These are phyloP conservation scores for Entelurus aequoreus DNA, from an alignment of 2,113 vertebrate species.

Conservation along the genomic window DNA sequence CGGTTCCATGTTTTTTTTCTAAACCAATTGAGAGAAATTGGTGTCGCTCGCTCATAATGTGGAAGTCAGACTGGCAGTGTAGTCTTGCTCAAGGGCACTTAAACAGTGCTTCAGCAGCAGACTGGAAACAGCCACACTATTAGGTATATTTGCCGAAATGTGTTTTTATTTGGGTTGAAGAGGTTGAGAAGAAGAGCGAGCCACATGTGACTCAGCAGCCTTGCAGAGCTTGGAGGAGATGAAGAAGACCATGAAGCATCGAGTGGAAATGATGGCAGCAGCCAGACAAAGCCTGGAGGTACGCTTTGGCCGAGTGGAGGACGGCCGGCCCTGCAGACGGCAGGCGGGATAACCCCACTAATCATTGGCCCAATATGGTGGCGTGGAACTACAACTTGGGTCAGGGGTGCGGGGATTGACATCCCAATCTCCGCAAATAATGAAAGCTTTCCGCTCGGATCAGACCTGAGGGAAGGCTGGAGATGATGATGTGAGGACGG, in stretches of 20 bases:
- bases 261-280: constrained; percentile 13
- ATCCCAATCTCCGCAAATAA: constrained; percentile 73
- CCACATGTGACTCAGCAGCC: constrained; percentile 35
- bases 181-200: constrained; percentile 9
- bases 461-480: constrained; percentile 38
- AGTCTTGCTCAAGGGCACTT: too few relatives aligned
- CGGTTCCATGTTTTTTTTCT: too few relatives aligned
- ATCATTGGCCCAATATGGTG: constrained; percentile 69
- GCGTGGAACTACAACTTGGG: constrained; percentile 58
- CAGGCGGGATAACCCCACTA: constrained; percentile 59
- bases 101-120: too few relatives aligned
- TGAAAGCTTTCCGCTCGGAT: constrained; percentile 65
- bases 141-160: background rate
- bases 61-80: too few relatives aligned
- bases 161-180: background rate
- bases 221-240: constrained; percentile 38
- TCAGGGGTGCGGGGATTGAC: constrained; percentile 65
- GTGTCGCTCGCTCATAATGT: too few relatives aligned
- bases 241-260: constrained; percentile 40
- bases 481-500: constrained; percentile 36
- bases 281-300: constrained; percentile 52
- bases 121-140: background rate
- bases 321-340: constrained; percentile 41
- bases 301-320: constrained; percentile 34
- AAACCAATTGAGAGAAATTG: too few relatives aligned